Evolutionary conservation across 2,113 vertebrate species (phyloP), one percentile per base, ranked within the genome.

Genomic region (Embiotoca jacksoni): DNA sequence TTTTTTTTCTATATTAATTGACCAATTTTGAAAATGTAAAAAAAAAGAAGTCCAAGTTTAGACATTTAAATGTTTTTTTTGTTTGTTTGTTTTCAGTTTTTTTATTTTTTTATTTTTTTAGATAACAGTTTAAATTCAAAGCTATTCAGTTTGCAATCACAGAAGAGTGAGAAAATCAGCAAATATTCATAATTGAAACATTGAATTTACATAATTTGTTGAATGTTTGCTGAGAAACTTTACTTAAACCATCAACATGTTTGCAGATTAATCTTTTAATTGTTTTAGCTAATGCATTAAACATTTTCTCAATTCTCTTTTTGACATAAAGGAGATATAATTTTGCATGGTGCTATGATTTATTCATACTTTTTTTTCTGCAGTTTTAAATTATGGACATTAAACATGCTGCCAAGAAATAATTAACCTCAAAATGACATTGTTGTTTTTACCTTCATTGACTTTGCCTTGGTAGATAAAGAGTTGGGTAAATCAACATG

Each of bases 391-490:
- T 47, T 33, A 70, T 65, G 13, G 13, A 14, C 16, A 50, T 77
- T 72, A 71, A 71, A 70, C 35, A 52, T 64, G 50, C 33, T 52
- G 53, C 36, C 49, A 41, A 61, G 36, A 57, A 47, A 82, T 67
- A 65, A 73, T 79, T 67, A 61, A 59, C 55, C 59, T 73, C 30
- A 23, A 56, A 47, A 30, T 55, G 5, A 77, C 59, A 62, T 75
- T 63, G 39, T 75, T 66, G 30, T 78, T 64, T 64, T 37, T 35
- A 30, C 55, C 73, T 69, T 10, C 15, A 53, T 3, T 78, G 36
- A 37, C n/a, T 33, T 56, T 71, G 7, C 16, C 41, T 56, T 67
- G 49, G 44, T 30, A 32, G 23, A 75, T 53, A 59, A 54, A 11
- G 16, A 60, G 15, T 50, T 33, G 13, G 35, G 7, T 33, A 61